phyloP scores from a whole-genome alignment of 1,140 invertebrate genomes.

The Leptestheria dahalacensis region DNA sequence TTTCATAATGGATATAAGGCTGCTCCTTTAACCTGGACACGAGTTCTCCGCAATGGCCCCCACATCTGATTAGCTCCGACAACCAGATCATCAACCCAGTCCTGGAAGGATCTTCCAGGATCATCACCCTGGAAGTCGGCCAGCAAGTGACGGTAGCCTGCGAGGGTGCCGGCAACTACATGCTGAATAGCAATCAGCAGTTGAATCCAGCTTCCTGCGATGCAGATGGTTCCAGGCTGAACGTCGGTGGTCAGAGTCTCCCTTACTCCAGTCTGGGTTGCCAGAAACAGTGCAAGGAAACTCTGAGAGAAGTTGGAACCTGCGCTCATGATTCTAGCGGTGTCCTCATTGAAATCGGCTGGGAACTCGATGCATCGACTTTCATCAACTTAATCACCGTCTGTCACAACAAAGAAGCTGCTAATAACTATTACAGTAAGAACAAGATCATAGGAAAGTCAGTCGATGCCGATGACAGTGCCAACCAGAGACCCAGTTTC shows the following conservation, averaged over 20 bases:
- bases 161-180: constrained; percentile 4
- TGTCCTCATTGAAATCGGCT: constrained; percentile 4
- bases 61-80: constrained; percentile 1
- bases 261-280: constrained; percentile 3
- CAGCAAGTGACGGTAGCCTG: constrained; percentile 7
- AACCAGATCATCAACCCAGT: constrained; percentile 7
- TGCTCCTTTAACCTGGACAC: constrained; percentile 11
- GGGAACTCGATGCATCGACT: not conserved
- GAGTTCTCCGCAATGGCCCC: constrained; percentile 1
- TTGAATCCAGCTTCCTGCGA: not conserved
- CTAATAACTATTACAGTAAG: not conserved
- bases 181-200: not conserved
- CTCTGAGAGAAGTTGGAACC: constrained; percentile 1
- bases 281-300: not conserved
- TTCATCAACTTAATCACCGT: not conserved
- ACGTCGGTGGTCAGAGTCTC: not conserved
- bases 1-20: not conserved
- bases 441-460: not conserved
- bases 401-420: constrained; percentile 4
- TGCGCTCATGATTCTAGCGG: constrained; percentile 3
- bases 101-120: constrained; percentile 2
- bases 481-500: constrained; percentile 7
- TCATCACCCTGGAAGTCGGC: not conserved
- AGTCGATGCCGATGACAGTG: not conserved
- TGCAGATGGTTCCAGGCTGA: not conserved